Evolutionary conservation across 2,797 vertebrate genomes (phyloP), one percentile per base, ranked within the genome.

Genomic region (Neosilurus hyrtlii): DNA sequence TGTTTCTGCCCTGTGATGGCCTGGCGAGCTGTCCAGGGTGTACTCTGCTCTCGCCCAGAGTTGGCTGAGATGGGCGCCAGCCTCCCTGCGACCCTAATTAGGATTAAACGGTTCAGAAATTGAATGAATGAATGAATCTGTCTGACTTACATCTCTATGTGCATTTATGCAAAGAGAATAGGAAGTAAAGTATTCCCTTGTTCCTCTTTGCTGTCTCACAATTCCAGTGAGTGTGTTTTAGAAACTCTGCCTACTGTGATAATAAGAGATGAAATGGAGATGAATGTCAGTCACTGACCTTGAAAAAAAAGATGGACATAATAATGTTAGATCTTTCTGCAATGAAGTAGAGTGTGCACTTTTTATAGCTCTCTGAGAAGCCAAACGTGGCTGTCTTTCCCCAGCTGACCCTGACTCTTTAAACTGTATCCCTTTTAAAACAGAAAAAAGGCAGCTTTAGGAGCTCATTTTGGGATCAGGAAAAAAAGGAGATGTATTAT

Each of bases 261-360:
- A 66, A 56, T 37, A 82, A 65, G 61, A 63, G 43, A 49, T 24
- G 43, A 62, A 52, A 81, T 62, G 24, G 18, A 52, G n/a, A 65
- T 65, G 70, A 82, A 82, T 74, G 57, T 63, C 24, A 54, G 80
- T 63, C 70, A 51, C 1, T 43, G 61, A n/a, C 75, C 35, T 63
- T 77, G 14, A 63, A 63, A 63, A 62, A 1, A 51, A 77, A 62
- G 14, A 63, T 0, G 14, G 8, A 63, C 14, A 51, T 4, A 76
- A 63, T 1, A 0, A 63, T 78, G 35, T 37, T 62, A 63, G 59
- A 62, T 59, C 22, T 22, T 76, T 76, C 12, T 43, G 74, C 35
- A 43, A 62, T 16, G 59, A 59, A 43, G 20, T 16, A 54, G 14
- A 24, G 15, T 54, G 26, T 30, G 10, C 57, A 7, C 18, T 35